These are phyloP conservation scores for Pristionchus maxplancki DNA, from an alignment of 2,888 invertebrate species.

Conservation along the genomic window DNA sequence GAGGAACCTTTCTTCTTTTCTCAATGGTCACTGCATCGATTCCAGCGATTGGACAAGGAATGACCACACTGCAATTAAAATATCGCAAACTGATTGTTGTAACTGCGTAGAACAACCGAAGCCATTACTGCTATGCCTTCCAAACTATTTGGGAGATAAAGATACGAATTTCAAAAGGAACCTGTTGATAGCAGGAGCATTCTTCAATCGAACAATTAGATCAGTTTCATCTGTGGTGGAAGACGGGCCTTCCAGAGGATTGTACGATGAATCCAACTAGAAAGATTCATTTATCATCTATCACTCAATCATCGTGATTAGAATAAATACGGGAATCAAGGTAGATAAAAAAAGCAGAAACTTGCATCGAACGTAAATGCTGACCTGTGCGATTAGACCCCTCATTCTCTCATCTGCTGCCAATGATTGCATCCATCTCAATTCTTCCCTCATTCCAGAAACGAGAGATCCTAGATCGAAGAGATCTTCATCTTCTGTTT, in stretches of 20 bases:
- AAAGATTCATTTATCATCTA: not conserved
- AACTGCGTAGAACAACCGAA: too few relatives aligned
- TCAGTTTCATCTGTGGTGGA: not conserved
- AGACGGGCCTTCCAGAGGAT: slow-evolving; percentile 26
- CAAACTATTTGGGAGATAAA: too few relatives aligned
- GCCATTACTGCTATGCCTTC: too few relatives aligned
- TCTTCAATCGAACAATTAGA: slow-evolving; percentile 23
- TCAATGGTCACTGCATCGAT: slow-evolving; percentile 4
- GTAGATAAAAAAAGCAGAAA: too few relatives aligned
- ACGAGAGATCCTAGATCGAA: slow-evolving; percentile 16
- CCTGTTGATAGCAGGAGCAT: not conserved
- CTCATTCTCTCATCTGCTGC: not conserved
- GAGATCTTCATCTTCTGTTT: slow-evolving; percentile 22
- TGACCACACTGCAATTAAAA: slow-evolving; percentile 30
- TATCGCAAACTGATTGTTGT: not conserved
- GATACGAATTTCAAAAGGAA: too few relatives aligned
- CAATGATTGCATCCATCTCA: slow-evolving; percentile 9
- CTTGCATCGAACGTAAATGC: too few relatives aligned
- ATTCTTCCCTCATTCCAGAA: slow-evolving; percentile 18
- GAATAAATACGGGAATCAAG: too few relatives aligned
- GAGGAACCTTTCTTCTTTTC: not conserved
- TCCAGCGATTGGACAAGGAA: not conserved
- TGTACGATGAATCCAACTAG: slow-evolving; percentile 22
- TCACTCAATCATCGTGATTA: too few relatives aligned
- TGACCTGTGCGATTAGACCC: slow-evolving; percentile 2